Percentiles rank a stretch among this genome's conserved stretches.
Evolutionary conservation across 2,797 vertebrate species (phyloP).

Genomic region (Cercopithecus mitis): DNA sequence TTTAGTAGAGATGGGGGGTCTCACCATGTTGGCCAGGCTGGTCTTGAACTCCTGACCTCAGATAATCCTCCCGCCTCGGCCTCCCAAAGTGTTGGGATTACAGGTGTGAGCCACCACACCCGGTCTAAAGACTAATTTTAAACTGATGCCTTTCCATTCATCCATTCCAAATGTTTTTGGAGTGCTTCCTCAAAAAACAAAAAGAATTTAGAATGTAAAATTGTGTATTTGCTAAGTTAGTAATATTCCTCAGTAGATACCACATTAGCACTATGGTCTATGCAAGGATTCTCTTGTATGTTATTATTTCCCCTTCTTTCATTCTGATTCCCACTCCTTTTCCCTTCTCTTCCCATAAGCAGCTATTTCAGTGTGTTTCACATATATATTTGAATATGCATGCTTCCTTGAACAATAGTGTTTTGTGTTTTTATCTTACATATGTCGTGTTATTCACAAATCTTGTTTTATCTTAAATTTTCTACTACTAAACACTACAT

Average conservation of each 20-base stretch:
- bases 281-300: neutral
- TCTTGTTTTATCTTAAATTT: neutral
- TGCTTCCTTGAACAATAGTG: neutral
- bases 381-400: neutral
- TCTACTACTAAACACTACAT: neutral
- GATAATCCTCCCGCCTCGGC: neutral
- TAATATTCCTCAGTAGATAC: neutral
- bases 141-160: neutral
- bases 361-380: neutral
- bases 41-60: neutral
- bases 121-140: neutral
- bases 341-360: neutral
- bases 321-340: neutral
- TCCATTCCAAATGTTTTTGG: neutral
- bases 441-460: neutral
- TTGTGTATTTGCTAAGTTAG: neutral
- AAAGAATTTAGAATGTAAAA: neutral
- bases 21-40: no score
- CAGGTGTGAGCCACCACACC: neutral
- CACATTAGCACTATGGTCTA: neutral
- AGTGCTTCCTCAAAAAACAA: neutral
- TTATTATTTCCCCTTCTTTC: neutral
- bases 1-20: no score
- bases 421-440: neutral
- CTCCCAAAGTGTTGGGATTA: neutral